Conservation (phyloP, 2,113 vertebrate genomes). For the Mormyrus lacerda region DNA sequence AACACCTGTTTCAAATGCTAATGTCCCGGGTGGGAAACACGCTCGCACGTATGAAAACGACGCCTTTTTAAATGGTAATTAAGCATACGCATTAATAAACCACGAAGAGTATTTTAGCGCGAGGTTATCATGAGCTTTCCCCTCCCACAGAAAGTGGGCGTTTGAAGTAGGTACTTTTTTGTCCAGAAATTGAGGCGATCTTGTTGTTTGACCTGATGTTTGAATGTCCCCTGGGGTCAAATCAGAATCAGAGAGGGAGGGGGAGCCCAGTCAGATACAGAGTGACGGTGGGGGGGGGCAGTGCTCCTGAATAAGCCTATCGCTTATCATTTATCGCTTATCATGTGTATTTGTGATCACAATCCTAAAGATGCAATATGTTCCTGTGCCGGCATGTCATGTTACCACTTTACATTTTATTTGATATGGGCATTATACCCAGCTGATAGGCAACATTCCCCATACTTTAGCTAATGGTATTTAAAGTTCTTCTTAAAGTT, state of each 20-base stretch:
- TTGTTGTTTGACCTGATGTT: background rate
- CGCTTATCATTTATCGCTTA: background rate
- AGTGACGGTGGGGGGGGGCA: too few relatives aligned
- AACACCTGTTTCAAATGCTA: slow-evolving; percentile 1
- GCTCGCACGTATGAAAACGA: slow-evolving; percentile 15
- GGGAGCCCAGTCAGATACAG: background rate
- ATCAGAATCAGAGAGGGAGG: background rate
- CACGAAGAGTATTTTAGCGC: background rate
- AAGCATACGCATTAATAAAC: background rate
- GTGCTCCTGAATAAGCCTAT: background rate
- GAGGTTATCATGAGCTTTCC: background rate
- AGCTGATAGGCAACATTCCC: background rate
- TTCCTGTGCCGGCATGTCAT: background rate
- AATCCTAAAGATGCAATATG: background rate
- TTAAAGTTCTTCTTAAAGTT: background rate
- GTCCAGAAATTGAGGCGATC: background rate
- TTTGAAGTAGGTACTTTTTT: background rate
- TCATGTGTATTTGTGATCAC: background rate
- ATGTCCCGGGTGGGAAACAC: background rate
- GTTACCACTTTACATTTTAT: background rate
- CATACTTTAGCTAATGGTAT: background rate
- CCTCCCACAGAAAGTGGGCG: background rate
- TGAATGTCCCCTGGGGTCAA: background rate
- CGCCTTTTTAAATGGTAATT: background rate
- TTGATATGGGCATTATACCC: background rate